These are phyloP conservation scores for Ashinkailepas kermadecensis DNA, from an alignment of 2,888 invertebrate species.

Conservation along the genomic window DNA sequence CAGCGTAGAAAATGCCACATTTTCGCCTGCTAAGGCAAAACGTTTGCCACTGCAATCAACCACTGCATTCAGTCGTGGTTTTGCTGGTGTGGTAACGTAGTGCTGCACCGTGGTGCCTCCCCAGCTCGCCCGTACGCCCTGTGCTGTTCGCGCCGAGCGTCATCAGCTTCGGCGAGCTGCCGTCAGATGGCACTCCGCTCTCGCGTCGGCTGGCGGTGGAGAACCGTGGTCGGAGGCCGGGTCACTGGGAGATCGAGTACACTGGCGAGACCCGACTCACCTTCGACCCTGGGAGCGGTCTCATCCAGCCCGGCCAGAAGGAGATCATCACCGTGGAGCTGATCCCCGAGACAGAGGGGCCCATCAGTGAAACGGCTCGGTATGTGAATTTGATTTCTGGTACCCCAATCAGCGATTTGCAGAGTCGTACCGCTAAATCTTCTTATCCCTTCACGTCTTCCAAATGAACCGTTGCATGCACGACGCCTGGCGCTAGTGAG, in stretches of 20 bases:
- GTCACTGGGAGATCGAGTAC: slow-evolving; percentile 11
- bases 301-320: not conserved
- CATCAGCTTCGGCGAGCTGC: slow-evolving; percentile 9
- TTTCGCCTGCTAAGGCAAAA: too few species aligned
- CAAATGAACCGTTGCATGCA: too few species aligned
- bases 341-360: not conserved
- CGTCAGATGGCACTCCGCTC: slow-evolving; percentile 16
- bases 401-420: too few species aligned
- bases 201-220: not conserved
- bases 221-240: not conserved
- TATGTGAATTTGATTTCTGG: not conserved
- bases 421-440: too few species aligned
- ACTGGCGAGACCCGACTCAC: not conserved
- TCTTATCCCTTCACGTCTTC: too few species aligned
- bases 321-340: not conserved
- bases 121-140: not conserved
- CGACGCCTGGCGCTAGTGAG: too few species aligned
- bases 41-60: too few species aligned
- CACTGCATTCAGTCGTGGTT: too few species aligned
- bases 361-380: slow-evolving; percentile 4
- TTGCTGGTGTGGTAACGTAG: too few species aligned
- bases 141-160: not conserved
- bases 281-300: not conserved
- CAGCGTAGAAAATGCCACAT: too few species aligned
- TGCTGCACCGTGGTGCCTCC: too few species aligned